Percentiles rank a stretch among this genome's conserved stretches.
phyloP scores from a whole-genome alignment of 1,140 invertebrate genomes.

The Pygmarrhopalites habei region DNA sequence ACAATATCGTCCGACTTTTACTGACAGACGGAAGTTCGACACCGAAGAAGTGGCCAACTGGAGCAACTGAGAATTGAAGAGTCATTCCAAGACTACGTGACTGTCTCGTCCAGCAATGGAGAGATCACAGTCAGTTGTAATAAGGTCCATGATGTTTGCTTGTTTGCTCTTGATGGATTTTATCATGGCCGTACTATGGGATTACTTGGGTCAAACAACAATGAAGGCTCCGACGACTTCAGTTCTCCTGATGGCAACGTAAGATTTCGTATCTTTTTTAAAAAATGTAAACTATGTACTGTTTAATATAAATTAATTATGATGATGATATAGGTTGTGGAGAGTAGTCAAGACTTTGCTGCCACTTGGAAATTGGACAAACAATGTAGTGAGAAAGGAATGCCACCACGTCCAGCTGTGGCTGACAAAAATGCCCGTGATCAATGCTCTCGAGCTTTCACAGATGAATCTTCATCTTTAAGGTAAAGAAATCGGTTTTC shows the following conservation, averaged over 20 bases:
- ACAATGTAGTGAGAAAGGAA: conserved; percentile 4
- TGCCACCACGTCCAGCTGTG: not conserved
- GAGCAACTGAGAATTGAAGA: not conserved
- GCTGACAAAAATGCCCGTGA: not conserved
- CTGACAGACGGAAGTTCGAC: not conserved
- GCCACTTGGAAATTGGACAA: conserved; percentile 19
- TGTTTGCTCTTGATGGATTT: conserved; percentile 62
- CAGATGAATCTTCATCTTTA: conserved; percentile 8
- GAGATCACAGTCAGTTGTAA: conserved; percentile 46
- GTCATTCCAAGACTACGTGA: not conserved
- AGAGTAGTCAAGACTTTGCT: conserved; percentile 4
- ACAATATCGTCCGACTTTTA: not conserved
- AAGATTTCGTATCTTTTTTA: not conserved
- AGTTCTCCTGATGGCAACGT: conserved; percentile 21
- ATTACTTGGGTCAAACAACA: conserved; percentile 78
- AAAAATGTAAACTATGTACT: too few relatives aligned
- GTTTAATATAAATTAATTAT: not conserved
- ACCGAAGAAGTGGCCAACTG: not conserved
- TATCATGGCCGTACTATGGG: conserved; percentile 77
- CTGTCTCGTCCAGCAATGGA: not conserved
- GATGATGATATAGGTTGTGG: conserved; percentile 2
- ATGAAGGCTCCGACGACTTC: conserved; percentile 72
- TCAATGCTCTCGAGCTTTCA: conserved; percentile 6
- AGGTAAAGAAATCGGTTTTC: conserved; percentile 4
- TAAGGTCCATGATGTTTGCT: conserved; percentile 54